Evolutionary conservation across 1,140 invertebrate species (phyloP).

Genomic region (Nomia melanderi): DNA sequence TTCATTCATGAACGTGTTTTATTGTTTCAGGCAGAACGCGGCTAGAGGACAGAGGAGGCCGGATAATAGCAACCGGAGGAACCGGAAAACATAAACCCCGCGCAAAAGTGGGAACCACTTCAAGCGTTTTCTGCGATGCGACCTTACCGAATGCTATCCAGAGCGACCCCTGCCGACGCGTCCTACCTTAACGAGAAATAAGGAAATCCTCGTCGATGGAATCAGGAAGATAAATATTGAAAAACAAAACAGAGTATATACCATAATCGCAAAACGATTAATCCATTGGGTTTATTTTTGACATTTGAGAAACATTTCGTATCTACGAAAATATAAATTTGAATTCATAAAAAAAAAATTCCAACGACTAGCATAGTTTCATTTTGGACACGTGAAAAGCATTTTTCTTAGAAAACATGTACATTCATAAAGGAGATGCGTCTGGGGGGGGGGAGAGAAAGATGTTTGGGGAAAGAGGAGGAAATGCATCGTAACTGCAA

Average conservation of each 20-base stretch:
- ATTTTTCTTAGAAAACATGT: background rate
- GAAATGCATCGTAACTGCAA: background rate
- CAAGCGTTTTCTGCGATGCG: conserved; percentile 61
- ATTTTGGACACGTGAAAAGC: background rate
- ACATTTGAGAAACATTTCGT: too few species aligned
- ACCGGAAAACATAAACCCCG: conserved; percentile 77
- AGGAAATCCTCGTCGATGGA: background rate
- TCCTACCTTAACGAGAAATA: conserved; percentile 42
- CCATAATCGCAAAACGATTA: too few species aligned
- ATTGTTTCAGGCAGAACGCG: conserved; percentile 73
- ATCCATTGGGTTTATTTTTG: too few species aligned
- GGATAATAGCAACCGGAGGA: conserved; percentile 73
- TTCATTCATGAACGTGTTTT: conserved; percentile 78
- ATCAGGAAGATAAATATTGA: background rate
- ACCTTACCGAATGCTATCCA: conserved; percentile 67
- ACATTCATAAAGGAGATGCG: background rate
- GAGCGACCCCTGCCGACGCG: conserved; percentile 44
- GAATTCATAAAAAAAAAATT: too few species aligned
- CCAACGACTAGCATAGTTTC: too few species aligned
- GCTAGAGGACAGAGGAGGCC: conserved; percentile 67
- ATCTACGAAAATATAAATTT: too few species aligned
- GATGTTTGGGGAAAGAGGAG: background rate
- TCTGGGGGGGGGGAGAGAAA: background rate
- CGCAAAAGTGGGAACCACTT: conserved; percentile 69
- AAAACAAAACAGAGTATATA: too few species aligned